Conservation (phyloP, 2,797 vertebrate species). For the Rhabdophis nuchalis region DNA sequence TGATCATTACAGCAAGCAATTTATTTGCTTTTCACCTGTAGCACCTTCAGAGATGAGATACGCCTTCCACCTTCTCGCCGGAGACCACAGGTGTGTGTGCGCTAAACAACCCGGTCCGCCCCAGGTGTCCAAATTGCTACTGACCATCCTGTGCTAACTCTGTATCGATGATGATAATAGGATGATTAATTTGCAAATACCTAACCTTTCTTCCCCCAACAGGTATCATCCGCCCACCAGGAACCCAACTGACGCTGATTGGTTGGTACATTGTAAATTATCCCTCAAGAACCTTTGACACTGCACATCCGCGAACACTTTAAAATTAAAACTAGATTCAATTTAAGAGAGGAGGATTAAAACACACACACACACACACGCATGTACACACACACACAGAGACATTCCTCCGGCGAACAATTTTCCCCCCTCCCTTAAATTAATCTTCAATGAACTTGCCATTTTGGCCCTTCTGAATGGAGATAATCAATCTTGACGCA, state of each 20-base stretch:
- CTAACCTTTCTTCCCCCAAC: background rate
- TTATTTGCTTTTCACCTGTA: background rate
- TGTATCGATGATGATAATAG: background rate
- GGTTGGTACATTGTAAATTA: constrained; percentile 64
- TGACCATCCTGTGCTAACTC: background rate
- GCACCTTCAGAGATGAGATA: background rate
- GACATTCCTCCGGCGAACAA: constrained; percentile 38
- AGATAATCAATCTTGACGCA: constrained; percentile 64
- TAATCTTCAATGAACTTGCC: constrained; percentile 70
- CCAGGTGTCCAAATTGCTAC: background rate
- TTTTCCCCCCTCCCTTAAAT: constrained; percentile 58
- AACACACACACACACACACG: background rate
- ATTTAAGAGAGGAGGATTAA: constrained; percentile 48
- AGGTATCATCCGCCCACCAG: constrained; percentile 14
- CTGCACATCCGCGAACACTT: constrained; percentile 57
- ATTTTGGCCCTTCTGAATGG: constrained; percentile 48
- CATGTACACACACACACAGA: background rate
- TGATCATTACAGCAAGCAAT: background rate
- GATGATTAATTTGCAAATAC: background rate
- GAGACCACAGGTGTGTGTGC: background rate
- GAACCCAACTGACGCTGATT: constrained; percentile 42
- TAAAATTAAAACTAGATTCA: constrained; percentile 69
- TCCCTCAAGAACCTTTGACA: constrained; percentile 61
- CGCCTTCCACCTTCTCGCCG: background rate
- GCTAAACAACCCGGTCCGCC: background rate